Evolutionary conservation across 2,888 invertebrate genomes (phyloP).

Genomic region (Stratiomys singularior): DNA sequence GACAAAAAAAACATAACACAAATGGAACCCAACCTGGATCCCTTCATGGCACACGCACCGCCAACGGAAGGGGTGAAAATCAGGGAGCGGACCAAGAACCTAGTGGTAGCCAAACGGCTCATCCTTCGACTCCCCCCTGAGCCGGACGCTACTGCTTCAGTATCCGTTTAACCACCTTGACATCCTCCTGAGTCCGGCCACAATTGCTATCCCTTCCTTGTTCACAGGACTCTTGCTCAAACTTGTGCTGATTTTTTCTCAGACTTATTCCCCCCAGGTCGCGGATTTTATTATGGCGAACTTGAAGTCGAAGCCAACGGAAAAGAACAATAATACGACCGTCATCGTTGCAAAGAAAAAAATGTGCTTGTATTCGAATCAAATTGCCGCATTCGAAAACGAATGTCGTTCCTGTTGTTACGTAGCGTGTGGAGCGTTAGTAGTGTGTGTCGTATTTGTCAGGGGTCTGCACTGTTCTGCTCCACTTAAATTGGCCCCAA

Average conservation of each 20-base stretch:
- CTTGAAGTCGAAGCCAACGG: background rate
- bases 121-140: background rate
- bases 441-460: background rate
- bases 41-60: background rate
- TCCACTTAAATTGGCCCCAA: background rate
- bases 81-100: background rate
- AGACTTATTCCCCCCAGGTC: background rate
- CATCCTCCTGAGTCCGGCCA: background rate
- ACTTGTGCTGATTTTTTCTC: background rate
- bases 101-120: background rate
- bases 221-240: background rate
- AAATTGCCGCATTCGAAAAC: background rate
- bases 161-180: background rate
- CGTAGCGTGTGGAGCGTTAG: background rate
- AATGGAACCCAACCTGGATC: background rate
- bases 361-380: conserved; percentile 32
- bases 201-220: background rate
- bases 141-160: background rate
- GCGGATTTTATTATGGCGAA: background rate
- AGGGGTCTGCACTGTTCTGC: background rate
- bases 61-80: background rate
- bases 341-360: conserved; percentile 10
- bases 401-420: background rate
- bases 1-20: background rate
- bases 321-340: conserved; percentile 7